Evolutionary conservation across 2,888 invertebrate genomes (phyloP).

Genomic region (Lobophora halterata): DNA sequence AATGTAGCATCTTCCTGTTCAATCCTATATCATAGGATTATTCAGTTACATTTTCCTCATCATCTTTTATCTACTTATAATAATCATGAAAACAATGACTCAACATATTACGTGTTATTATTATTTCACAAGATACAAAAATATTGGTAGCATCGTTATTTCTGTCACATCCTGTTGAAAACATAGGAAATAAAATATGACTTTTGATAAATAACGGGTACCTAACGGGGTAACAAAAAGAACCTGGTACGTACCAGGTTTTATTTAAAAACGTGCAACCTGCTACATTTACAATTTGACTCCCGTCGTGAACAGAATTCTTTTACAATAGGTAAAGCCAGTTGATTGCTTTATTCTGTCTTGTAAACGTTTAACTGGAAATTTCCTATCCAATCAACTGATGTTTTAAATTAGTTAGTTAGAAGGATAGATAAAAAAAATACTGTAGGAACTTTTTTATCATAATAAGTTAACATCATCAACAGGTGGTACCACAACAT

Average conservation of each 20-base stretch:
- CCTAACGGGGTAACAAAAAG: too few relatives aligned
- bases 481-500: too few relatives aligned
- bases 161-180: too few relatives aligned
- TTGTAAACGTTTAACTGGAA: too few relatives aligned
- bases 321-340: constrained; percentile 2
- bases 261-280: constrained; percentile 12
- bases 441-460: too few relatives aligned
- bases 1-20: constrained; percentile 1
- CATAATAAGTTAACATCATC: too few relatives aligned
- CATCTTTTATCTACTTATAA: constrained; percentile 50
- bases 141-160: constrained; percentile 10
- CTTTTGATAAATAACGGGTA: too few relatives aligned
- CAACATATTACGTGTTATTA: constrained; percentile 31
- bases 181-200: too few relatives aligned
- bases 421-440: too few relatives aligned
- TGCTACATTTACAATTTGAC: constrained; percentile 10
- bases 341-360: not conserved
- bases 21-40: constrained; percentile 24
- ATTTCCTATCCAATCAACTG: too few relatives aligned
- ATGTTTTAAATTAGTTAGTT: too few relatives aligned
- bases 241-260: constrained; percentile 23
- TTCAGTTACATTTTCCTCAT: constrained; percentile 42
- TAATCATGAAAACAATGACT: constrained; percentile 52
- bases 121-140: too few relatives aligned
- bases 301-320: constrained; percentile 6